Evolutionary conservation across 2,113 vertebrate genomes (phyloP).

Genomic region (Sinocyclocheilus grahami): DNA sequence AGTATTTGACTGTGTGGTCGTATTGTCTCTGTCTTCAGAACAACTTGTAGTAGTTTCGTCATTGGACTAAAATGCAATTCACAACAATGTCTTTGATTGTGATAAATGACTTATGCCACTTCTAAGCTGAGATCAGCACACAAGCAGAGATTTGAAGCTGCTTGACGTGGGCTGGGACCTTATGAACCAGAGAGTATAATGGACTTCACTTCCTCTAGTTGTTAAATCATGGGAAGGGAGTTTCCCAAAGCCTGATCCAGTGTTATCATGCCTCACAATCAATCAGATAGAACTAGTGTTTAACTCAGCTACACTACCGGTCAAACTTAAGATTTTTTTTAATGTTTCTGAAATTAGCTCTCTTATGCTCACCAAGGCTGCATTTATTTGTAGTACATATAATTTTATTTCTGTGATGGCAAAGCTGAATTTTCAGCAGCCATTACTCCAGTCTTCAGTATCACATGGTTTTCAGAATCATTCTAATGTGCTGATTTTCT

Average conservation of each 20-base stretch:
- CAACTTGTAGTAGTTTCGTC: background rate
- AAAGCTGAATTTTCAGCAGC: too few relatives aligned
- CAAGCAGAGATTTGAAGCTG: background rate
- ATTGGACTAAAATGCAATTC: constrained; percentile 5
- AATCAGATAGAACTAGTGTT: too few relatives aligned
- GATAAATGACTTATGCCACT: background rate
- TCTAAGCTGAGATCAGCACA: background rate
- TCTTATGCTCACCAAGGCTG: too few relatives aligned
- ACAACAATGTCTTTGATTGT: constrained; percentile 7
- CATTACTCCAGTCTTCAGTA: too few relatives aligned
- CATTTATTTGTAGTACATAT: too few relatives aligned
- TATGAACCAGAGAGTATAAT: constrained; percentile 29
- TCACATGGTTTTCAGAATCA: too few relatives aligned
- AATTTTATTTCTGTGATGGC: too few relatives aligned
- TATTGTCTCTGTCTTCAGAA: background rate
- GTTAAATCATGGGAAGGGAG: constrained; percentile 23
- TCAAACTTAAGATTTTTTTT: too few relatives aligned
- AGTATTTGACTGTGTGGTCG: background rate
- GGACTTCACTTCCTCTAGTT: constrained; percentile 49
- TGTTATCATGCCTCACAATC: background rate
- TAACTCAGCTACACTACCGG: too few relatives aligned
- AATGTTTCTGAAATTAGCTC: too few relatives aligned
- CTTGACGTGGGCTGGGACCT: constrained; percentile 19
- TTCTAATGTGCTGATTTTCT: too few relatives aligned
- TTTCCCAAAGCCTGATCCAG: constrained; percentile 45